Evolutionary conservation across 2,888 invertebrate species (phyloP).

Genomic region (Ferrisia virgata): DNA sequence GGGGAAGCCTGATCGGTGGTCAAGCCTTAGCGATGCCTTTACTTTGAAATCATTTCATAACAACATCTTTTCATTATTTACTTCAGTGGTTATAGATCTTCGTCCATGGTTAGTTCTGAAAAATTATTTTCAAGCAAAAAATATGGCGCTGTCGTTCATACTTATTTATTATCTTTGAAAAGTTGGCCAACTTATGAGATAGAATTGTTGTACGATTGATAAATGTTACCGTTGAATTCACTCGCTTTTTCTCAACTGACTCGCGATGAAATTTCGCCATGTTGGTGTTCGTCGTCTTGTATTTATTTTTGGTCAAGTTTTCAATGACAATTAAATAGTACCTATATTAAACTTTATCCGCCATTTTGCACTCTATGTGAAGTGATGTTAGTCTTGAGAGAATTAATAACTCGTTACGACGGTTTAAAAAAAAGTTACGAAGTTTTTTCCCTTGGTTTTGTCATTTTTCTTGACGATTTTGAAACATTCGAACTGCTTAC

Average conservation of each 20-base stretch:
- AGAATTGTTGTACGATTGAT: not conserved
- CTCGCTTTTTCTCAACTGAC: not conserved
- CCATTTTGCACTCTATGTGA: not conserved
- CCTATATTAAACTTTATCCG: constrained; percentile 4
- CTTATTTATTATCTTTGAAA: not conserved
- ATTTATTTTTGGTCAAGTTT: constrained; percentile 6
- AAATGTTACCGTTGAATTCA: not conserved
- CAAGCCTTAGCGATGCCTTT: too few relatives aligned
- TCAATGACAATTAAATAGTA: not conserved
- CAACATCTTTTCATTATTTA: too few relatives aligned
- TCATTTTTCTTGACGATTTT: not conserved
- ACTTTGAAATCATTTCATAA: too few relatives aligned
- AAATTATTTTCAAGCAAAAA: not conserved
- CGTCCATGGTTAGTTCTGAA: not conserved
- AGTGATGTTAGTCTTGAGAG: not conserved
- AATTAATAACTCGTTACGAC: not conserved
- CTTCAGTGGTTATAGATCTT: too few relatives aligned
- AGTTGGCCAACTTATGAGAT: constrained; percentile 1
- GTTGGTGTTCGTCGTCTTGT: constrained; percentile 4
- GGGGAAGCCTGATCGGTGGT: too few relatives aligned
- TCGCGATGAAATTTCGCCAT: not conserved
- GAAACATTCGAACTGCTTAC: too few relatives aligned
- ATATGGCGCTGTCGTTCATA: not conserved
- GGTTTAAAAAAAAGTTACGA: not conserved
- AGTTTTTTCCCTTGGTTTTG: not conserved